Base-by-base conservation (phyloP, 2,888 invertebrate genomes). In the Cheilosia impressa region DNA sequence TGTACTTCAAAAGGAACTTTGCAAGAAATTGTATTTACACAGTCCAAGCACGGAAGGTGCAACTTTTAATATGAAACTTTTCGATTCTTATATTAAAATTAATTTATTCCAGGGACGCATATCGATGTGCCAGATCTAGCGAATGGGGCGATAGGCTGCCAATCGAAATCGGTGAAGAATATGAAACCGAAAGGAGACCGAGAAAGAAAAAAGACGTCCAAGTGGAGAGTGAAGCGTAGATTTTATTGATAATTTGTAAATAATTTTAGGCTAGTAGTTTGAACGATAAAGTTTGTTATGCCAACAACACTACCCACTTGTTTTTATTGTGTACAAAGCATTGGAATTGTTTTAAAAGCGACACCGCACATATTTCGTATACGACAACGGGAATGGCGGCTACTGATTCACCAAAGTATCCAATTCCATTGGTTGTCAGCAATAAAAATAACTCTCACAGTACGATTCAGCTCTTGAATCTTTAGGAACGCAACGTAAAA, bases 121-220 rank as follows among this genome's bases (percentile, higher is more conserved):
- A 96, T 89, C 93, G 94, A 88, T 96, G 96, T 92, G 96, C 96
- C 0, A 94, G 95, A 89, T 93, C 94, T 1, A 94, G 95, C 88
- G 93, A 94, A 88, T 97, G 97, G 96, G 97, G 97, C 4, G 97
- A 97, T 91, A 92, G 95, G 50, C 92, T 98, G 84, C 97, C 97
- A 27, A 93, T 96, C 31, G 93, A 93, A 89, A 87, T 93, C 73
- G 91, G 91, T n/a, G 88, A 89, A 27, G 55, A 52, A 50, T 87
- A 81, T 78, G 77, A 88, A 68, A 81, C 19, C 17, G 47, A 19
- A 7, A 80, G 43, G 1, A n/a, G 10, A 52, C 82, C 87, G 13
- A 65, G 34, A 34, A 43, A 53, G 4, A 22, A 19, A 19, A 31
- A 41, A 87, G 85, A 63, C 10, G 52, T 34, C 34, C n/a, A 52